A percentile compares a stretch with the other conserved stretches of the same genome.
phyloP scores from a whole-genome alignment of 2,797 vertebrate species.

The Coregonus ussuriensis region DNA sequence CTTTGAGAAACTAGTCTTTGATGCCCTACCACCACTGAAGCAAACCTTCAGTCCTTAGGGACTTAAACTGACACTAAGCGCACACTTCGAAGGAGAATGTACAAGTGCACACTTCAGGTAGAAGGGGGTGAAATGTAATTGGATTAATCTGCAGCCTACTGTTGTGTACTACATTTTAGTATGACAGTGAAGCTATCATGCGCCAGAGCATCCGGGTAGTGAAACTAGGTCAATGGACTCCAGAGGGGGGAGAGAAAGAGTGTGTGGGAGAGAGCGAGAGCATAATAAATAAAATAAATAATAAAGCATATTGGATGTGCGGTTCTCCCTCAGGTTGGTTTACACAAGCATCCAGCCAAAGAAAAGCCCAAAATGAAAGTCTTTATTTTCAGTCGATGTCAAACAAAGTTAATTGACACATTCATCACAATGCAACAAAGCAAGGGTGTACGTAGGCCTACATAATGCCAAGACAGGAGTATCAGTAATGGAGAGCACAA shows the following conservation, averaged over 20 bases:
- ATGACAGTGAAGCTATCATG: not conserved
- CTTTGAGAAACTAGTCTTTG: too few relatives aligned
- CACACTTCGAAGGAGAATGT: too few relatives aligned
- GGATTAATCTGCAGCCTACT: not conserved
- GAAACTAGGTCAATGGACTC: not conserved
- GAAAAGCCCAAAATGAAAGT: conserved; percentile 1
- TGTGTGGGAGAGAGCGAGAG: not conserved
- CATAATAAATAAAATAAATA: too few relatives aligned
- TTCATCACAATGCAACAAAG: conserved; percentile 7
- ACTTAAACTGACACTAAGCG: too few relatives aligned
- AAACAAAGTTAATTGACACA: conserved; percentile 3
- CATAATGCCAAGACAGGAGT: not conserved
- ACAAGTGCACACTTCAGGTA: not conserved
- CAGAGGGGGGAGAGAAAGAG: not conserved
- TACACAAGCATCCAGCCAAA: not conserved
- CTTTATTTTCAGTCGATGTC: conserved; percentile 4
- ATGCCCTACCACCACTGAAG: too few relatives aligned
- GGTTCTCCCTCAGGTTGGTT: not conserved
- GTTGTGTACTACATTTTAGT: not conserved
- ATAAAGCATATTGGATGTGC: not conserved
- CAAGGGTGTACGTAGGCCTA: not conserved
- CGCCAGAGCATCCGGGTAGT: not conserved
- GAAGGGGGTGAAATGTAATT: not conserved
- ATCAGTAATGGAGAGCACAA: too few relatives aligned
- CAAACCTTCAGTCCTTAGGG: too few relatives aligned